Base-by-base conservation (phyloP, 2,797 vertebrate species). In the Zenarchopterus dispar region DNA sequence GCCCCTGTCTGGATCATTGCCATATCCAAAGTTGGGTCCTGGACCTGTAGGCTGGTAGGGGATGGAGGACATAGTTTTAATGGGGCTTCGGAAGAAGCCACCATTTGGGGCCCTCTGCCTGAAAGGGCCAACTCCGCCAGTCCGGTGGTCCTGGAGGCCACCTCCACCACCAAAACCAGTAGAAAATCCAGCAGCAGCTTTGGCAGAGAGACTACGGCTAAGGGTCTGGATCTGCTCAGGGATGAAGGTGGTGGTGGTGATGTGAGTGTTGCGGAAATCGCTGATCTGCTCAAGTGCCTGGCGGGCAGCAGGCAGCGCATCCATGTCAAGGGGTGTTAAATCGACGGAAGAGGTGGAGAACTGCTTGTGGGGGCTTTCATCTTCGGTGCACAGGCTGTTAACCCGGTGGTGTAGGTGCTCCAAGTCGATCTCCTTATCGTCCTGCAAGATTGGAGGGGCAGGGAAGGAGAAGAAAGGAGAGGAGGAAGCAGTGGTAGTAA, bases 191-290 rank as follows among this genome's bases (percentile, higher is more conserved):
- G 96, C 97, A 49, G 96, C 96, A 4, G 97, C 97, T 93, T 99
- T 99, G 88, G 97, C 96, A 18, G 97, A 99, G 69, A 99, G 94
- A 70, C 93, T 99, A 86, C 97, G 97, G 92, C 97, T 98, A 84
- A 99, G 96, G 93, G 97, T 99, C 94, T 99, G 97, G 94, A 99
- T 99, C 94, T 99, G 97, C 90, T 99, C 97, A 21, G 97, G 97
- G 92, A 99, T 99, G 93, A 99, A 99, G 90, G 97, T 99, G 80
- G 97, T 99, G 81, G 97, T 99, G 86, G 97, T 99, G 91, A 99
- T 99, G 90, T 99, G 97, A 82, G 97, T 99, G 94, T 99, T 99
- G 89, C 97, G 97, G 95, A 99, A 99, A 91, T 99, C 97, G 88
- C 97, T 99, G 93, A 99, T 99, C 93, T 99, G 97, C 93, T 99